A percentile compares a stretch with the other conserved stretches of the same genome.
Evolutionary conservation across 2,113 vertebrate genomes (phyloP).

Genomic region (Varanus komodoensis): DNA sequence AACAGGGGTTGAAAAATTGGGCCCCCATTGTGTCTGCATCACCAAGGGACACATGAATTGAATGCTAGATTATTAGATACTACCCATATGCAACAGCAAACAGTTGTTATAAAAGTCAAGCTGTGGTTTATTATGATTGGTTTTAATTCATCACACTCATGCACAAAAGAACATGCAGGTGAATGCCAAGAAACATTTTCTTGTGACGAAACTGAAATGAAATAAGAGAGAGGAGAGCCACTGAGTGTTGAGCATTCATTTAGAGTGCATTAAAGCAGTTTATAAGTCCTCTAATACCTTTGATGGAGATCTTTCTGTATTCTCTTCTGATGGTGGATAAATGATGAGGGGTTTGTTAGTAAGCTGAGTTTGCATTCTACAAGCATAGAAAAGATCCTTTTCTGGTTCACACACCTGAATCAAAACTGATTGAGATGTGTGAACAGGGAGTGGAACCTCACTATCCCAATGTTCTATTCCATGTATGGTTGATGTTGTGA

Average conservation of each 20-base stretch:
- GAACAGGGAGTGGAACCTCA: background rate
- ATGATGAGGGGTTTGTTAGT: background rate
- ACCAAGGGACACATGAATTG: background rate
- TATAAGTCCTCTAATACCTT: background rate
- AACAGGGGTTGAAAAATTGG: background rate
- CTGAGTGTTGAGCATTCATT: background rate
- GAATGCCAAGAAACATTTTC: background rate
- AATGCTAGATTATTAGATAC: background rate
- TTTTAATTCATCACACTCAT: background rate
- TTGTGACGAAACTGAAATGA: background rate
- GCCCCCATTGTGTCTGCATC: background rate
- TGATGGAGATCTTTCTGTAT: background rate
- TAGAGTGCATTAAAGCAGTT: background rate
- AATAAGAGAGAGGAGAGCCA: background rate
- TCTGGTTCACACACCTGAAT: background rate
- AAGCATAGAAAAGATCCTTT: background rate
- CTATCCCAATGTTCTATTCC: background rate
- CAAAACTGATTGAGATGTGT: no score
- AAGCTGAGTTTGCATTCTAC: background rate
- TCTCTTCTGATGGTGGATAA: background rate
- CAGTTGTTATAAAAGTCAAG: conserved; percentile 7
- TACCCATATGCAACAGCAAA: background rate
- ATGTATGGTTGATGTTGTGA: background rate
- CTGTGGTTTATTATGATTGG: background rate
- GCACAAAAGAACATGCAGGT: background rate